Evolutionary conservation across 2,888 invertebrate genomes (phyloP), one percentile per base, ranked within the genome.

Genomic region (Ennomos erosarius): DNA sequence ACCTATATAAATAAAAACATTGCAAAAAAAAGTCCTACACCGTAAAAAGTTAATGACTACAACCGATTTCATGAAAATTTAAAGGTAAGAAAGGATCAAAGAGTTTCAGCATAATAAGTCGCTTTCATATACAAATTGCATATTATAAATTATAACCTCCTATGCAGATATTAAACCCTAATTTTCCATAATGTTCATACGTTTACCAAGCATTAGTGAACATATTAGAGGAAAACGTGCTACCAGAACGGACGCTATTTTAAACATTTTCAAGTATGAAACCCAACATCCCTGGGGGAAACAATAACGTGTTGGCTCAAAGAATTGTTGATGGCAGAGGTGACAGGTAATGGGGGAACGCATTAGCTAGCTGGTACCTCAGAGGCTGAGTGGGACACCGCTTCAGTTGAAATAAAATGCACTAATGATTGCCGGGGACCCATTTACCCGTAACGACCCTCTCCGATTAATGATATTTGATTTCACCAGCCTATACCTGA

Each of bases 261-360:
- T 60, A 51, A 60, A 55, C 51, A 55, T 49, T 49, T 61, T 61
- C 53, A 55, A 43, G 57, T 47, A 54, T 54, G 54, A 54, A 57
- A 53, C 48, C 47, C 37, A 58, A 46, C 53, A 53, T 51, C 43
- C 48, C 60, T 5, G 51, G 55, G 44, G 64, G 69, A 76, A 79
- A 75, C 75, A 81, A 79, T 78, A 74, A 73, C 67, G 68, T 60
- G 62, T 62, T 64, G 54, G 63, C 64, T 71, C 69, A 74, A 76
- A 76, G 73, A 74, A 81, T 77, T 77, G 74, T 78, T 76, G 74
- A 81, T 79, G 70, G 74, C 69, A 71, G 76, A 79, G 76, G 79
- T 83, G 82, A 80, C 79, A 82, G 79, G 76, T 87, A 88, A 87
- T 88, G 85, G 79, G 71, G 68, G 75, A 87, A 85, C 81, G 84